Conservation (phyloP, 64 coral and sea anemone species). For the Porites australiensis region DNA sequence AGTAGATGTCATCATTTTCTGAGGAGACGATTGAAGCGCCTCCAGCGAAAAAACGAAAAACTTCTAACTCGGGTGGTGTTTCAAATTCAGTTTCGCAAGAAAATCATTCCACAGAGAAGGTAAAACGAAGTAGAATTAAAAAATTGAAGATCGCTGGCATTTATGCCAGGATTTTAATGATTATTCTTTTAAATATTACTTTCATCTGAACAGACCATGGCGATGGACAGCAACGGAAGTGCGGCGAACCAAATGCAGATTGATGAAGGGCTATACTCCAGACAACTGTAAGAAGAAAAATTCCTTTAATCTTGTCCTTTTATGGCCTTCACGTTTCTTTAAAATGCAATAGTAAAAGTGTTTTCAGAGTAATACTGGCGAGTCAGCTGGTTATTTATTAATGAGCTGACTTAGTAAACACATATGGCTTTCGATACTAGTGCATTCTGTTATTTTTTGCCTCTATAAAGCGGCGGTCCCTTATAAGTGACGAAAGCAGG, state of each 20-base stretch:
- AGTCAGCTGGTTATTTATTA: too few species aligned
- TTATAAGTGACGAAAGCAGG: too few species aligned
- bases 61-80: slow-evolving; percentile 68
- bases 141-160: background rate
- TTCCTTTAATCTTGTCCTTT: background rate
- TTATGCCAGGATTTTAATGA: background rate
- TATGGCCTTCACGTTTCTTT: background rate
- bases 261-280: slow-evolving; percentile 96
- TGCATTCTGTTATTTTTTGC: too few species aligned
- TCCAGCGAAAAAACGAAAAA: slow-evolving; percentile 94
- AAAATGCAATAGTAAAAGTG: too few species aligned
- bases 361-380: background rate
- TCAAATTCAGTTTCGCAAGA: slow-evolving; percentile 72
- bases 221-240: slow-evolving; percentile 47
- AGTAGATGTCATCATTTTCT: slow-evolving; percentile 76
- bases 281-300: slow-evolving; percentile 81
- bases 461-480: too few species aligned
- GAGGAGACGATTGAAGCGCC: slow-evolving; percentile 56
- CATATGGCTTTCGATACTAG: too few species aligned
- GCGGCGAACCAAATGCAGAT: slow-evolving; percentile 87
- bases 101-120: slow-evolving; percentile 81
- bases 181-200: background rate
- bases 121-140: slow-evolving; percentile 1
- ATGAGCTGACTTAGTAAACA: too few species aligned
- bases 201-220: background rate